Conservation (phyloP, 1,140 invertebrate species). For the Hydropsyche tenuis region DNA sequence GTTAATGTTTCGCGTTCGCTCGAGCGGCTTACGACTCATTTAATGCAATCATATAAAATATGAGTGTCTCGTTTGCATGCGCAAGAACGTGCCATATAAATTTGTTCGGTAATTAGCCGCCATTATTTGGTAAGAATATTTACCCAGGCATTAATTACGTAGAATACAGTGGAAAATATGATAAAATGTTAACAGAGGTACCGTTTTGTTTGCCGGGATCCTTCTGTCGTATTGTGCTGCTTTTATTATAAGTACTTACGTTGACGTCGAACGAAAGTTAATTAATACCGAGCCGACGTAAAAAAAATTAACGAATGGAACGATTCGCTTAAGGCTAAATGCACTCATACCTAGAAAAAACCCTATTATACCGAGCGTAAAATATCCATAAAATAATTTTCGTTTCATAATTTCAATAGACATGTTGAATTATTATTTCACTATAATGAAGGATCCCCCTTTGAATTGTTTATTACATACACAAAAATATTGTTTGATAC, state of each 20-base stretch:
- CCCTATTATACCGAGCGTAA: background rate
- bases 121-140: slow-evolving; percentile 24
- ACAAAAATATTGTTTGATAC: too few species aligned
- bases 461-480: too few species aligned
- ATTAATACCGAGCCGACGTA: slow-evolving; percentile 31
- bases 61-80: too few species aligned
- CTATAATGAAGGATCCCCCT: background rate
- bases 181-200: background rate
- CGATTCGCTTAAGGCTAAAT: slow-evolving; percentile 41
- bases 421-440: background rate
- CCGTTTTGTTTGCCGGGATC: slow-evolving; percentile 27
- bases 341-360: background rate
- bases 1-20: background rate
- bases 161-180: slow-evolving; percentile 2
- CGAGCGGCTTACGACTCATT: too few species aligned
- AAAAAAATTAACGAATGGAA: slow-evolving; percentile 37
- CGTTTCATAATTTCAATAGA: background rate
- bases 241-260: too few species aligned
- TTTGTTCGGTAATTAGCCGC: slow-evolving; percentile 5
- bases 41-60: too few species aligned
- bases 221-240: background rate
- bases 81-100: background rate
- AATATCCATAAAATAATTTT: background rate
- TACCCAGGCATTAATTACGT: slow-evolving; percentile 26
- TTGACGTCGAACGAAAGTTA: slow-evolving; percentile 38